Base-by-base conservation (phyloP, 2,888 invertebrate species). In the Drosophila tanythrix region DNA sequence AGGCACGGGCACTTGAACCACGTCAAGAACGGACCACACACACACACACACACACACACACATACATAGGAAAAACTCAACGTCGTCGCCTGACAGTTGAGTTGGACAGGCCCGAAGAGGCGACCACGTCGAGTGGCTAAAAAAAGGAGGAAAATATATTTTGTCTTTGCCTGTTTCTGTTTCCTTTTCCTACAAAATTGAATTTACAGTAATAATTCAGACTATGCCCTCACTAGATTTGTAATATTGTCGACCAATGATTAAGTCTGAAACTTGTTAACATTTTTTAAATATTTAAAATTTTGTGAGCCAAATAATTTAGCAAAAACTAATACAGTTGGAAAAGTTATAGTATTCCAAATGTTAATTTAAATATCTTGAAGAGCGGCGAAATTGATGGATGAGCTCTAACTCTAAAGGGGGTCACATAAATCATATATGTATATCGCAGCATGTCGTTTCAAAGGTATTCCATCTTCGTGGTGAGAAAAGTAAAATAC, bases 1-100 rank as follows among this genome's bases (percentile, higher is more conserved):
- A 21, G 46, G n/a, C 33, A 46, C 60, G 27, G 13, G 35, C 76
- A 81, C 84, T 84, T 86, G 85, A 82, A 68, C 72, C 50, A 75
- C 68, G 79, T 75, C 79, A 68, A 82, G 79, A 82, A 65, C 59
- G 85, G 89, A 85, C 88, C 82, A 82, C 82, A 87, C 87, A 84
- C 60, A 77, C 52, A 74, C 46, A 68, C 29, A 57, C 29, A 57
- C 46, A 73, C 11, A 62, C 59, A 13, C 29, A 57, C 33, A 53
- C 1, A 61, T 8, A 38, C 53, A 43, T 36, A 55, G 40, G 58
- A 59, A 75, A 61, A 62, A 58, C 58, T 68, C 65, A 74, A 65
- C 68, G 66, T 51, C 63, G 59, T 53, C 68, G 83, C 62, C 70
- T 79, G 84, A 68, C 79, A 81, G 89, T 66, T 83, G 73, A 76